Percentiles rank a stretch among this genome's conserved stretches.
Conservation (phyloP, 2,888 invertebrate species). For the Meliscaeva auricollis region DNA sequence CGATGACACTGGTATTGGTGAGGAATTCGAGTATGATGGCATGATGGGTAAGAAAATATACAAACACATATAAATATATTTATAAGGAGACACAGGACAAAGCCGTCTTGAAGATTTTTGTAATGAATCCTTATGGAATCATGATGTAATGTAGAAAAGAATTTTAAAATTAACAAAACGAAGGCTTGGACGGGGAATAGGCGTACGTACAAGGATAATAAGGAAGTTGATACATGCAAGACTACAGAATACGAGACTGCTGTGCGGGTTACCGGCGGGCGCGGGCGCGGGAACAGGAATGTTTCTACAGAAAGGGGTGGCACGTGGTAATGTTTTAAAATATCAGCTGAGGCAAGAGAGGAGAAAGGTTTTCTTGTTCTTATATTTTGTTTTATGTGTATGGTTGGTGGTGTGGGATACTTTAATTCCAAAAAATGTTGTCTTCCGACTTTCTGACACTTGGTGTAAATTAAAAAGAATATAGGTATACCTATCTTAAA, state of each 20-base stretch:
- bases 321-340: constrained; percentile 56
- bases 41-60: constrained; percentile 18
- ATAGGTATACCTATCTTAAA: constrained; percentile 7
- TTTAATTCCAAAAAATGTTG: not conserved
- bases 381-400: not conserved
- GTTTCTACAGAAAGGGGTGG: constrained; percentile 63
- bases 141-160: constrained; percentile 74
- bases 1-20: constrained; percentile 65
- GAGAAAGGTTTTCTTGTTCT: not conserved
- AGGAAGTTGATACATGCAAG: constrained; percentile 73
- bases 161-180: constrained; percentile 75
- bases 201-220: constrained; percentile 65
- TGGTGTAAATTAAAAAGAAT: constrained; percentile 39
- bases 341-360: not conserved
- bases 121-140: constrained; percentile 76
- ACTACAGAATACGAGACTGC: constrained; percentile 13
- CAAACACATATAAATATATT: not conserved
- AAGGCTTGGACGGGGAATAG: constrained; percentile 60
- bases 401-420: not conserved
- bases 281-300: too few relatives aligned
- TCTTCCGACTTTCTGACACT: constrained; percentile 46
- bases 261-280: constrained; percentile 4
- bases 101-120: constrained; percentile 62
- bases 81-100: constrained; percentile 52
- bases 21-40: constrained; percentile 43